Evolutionary conservation across 2,888 invertebrate species (phyloP).

Genomic region (Pecten maximus): DNA sequence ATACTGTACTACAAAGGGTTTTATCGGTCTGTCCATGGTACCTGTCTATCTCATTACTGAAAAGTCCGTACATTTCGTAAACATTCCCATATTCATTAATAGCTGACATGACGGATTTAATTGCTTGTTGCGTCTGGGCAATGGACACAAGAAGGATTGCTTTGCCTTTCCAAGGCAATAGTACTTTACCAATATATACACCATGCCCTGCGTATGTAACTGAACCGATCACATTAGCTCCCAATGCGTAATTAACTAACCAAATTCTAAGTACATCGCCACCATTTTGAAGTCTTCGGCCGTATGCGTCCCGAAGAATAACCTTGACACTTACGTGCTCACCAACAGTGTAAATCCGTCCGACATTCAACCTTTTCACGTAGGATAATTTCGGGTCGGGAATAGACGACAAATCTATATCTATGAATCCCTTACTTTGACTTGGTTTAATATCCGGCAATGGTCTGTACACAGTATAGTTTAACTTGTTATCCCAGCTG

Average conservation of each 20-base stretch:
- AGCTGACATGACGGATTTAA: not conserved
- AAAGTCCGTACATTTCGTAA: not conserved
- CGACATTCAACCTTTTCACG: not conserved
- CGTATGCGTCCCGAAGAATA: not conserved
- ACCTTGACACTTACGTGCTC: not conserved
- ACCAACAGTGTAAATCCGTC: not conserved
- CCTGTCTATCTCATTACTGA: not conserved
- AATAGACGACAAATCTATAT: not conserved
- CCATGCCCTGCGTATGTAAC: not conserved
- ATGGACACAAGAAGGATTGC: not conserved
- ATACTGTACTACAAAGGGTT: not conserved
- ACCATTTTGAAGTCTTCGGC: not conserved
- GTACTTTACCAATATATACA: not conserved
- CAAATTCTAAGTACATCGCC: not conserved
- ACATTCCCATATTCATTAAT: not conserved
- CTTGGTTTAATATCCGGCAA: not conserved
- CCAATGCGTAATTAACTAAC: not conserved
- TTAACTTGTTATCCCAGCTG: no score
- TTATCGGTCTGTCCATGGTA: not conserved
- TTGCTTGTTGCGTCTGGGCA: not conserved
- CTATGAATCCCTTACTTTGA: not conserved
- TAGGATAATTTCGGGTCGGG: not conserved
- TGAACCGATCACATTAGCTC: not conserved
- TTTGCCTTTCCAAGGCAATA: not conserved
- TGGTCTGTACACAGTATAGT: no score